These are phyloP conservation scores for Leguminivora glycinivorella DNA, from an alignment of 1,140 invertebrate genomes.

Conservation along the genomic window DNA sequence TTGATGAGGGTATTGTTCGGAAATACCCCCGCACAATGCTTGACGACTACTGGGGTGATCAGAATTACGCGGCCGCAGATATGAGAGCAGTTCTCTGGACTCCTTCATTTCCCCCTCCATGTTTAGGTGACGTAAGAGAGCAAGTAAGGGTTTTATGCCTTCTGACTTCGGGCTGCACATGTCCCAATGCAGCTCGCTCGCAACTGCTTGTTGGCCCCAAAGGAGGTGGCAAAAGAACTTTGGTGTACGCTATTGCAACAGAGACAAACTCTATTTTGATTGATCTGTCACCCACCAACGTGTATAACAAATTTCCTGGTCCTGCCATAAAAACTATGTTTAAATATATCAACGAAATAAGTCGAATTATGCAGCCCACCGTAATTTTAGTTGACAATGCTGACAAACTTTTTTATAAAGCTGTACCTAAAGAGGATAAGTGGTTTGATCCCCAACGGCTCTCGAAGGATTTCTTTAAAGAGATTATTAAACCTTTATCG, in stretches of 20 bases:
- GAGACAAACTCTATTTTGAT: conserved; percentile 70
- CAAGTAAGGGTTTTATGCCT: conserved; percentile 62
- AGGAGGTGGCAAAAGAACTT: conserved; percentile 61
- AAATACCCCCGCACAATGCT: conserved; percentile 58
- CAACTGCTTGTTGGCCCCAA: conserved; percentile 64
- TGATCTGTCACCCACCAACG: conserved; percentile 64
- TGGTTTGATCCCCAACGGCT: conserved; percentile 81
- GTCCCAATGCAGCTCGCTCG: conserved; percentile 49
- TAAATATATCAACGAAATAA: conserved; percentile 73
- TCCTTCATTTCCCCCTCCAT: conserved; percentile 59
- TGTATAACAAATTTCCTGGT: conserved; percentile 66
- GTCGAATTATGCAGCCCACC: conserved; percentile 86
- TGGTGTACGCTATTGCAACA: conserved; percentile 65
- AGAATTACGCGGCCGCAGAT: conserved; percentile 68
- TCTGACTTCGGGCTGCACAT: conserved; percentile 57
- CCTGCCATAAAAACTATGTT: conserved; percentile 68
- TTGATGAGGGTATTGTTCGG: conserved; percentile 63
- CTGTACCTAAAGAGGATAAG: conserved; percentile 81
- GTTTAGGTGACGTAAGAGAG: conserved; percentile 66
- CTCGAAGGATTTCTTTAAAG: conserved; percentile 84
- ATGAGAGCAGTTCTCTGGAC: conserved; percentile 61
- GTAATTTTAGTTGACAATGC: conserved; percentile 90
- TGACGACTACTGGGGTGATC: conserved; percentile 67
- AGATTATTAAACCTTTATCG: conserved; percentile 82
- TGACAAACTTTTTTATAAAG: conserved; percentile 92